These are phyloP conservation scores for Glossophaga mutica DNA, from an alignment of 2,797 vertebrate species.

Conservation along the genomic window DNA sequence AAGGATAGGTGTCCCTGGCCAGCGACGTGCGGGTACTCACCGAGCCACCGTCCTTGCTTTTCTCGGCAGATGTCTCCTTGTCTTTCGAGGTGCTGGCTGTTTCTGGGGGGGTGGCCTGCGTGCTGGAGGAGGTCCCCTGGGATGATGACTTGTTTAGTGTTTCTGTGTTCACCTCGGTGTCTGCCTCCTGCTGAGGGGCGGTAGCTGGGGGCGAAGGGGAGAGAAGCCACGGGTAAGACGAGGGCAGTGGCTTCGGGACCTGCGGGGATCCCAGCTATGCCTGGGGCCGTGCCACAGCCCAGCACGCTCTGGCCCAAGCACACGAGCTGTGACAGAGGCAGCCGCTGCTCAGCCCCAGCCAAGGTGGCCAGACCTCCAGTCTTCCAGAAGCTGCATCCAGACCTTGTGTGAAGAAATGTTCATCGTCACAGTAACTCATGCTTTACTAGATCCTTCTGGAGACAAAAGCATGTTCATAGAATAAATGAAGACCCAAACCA, in stretches of 20 bases:
- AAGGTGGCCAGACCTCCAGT: background rate
- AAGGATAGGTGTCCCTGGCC: background rate
- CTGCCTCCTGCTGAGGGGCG: conserved; percentile 94
- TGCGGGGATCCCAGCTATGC: accelerated
- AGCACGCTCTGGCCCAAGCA: background rate
- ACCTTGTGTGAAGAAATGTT: background rate
- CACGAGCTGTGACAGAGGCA: accelerated
- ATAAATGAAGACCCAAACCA: background rate
- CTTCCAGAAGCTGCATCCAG: background rate
- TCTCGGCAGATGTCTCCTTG: conserved; percentile 90
- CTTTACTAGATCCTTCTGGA: background rate
- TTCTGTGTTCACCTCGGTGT: conserved; percentile 88
- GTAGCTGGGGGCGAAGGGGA: conserved; percentile 83
- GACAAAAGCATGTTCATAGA: background rate
- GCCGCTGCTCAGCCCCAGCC: background rate
- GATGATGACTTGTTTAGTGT: conserved; percentile 86
- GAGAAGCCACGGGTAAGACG: accelerated
- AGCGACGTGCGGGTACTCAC: conserved; percentile 81
- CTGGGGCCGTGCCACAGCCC: accelerated
- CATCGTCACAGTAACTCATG: background rate
- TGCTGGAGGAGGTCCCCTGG: conserved; percentile 85
- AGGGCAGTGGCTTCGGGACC: accelerated
- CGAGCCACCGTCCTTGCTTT: conserved; percentile 90
- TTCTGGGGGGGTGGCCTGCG: conserved; percentile 85
- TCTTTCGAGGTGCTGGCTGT: conserved; percentile 86